Evolutionary conservation across 1,140 invertebrate species (phyloP).

Genomic region (Nomia melanderi): DNA sequence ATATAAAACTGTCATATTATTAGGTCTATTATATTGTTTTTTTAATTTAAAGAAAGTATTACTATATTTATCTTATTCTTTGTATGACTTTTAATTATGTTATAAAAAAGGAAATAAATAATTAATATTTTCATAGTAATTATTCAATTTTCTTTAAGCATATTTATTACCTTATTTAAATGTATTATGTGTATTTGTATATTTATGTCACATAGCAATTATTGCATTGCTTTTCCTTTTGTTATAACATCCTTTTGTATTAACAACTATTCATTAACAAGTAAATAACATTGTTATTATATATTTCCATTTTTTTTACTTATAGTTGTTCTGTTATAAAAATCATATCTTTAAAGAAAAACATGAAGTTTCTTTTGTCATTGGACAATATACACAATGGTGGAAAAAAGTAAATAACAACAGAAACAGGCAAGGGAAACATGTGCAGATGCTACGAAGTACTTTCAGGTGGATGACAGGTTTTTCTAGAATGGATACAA

Average conservation of each 20-base stretch:
- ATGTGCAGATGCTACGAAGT: constrained; percentile 66
- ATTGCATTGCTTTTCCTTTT: too few relatives aligned
- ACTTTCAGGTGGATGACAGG: constrained; percentile 68
- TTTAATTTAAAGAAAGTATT: not conserved
- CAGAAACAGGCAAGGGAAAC: constrained; percentile 46
- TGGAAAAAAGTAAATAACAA: not conserved
- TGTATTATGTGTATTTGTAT: too few relatives aligned
- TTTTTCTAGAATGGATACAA: constrained; percentile 52
- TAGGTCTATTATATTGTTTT: too few relatives aligned
- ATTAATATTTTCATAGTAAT: not conserved
- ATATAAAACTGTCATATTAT: too few relatives aligned
- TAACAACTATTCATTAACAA: too few relatives aligned
- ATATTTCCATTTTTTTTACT: not conserved
- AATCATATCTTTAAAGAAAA: not conserved
- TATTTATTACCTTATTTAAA: too few relatives aligned
- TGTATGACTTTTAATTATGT: too few relatives aligned
- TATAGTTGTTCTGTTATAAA: not conserved
- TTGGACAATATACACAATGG: not conserved
- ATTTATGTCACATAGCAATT: too few relatives aligned
- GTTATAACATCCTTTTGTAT: too few relatives aligned
- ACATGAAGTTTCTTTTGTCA: not conserved
- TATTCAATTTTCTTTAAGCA: not conserved
- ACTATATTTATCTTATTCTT: not conserved
- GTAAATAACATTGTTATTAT: not conserved
- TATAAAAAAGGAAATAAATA: not conserved